These are phyloP conservation scores for Oreochromis niloticus DNA, from an alignment of 2,113 vertebrate species.

Conservation along the genomic window DNA sequence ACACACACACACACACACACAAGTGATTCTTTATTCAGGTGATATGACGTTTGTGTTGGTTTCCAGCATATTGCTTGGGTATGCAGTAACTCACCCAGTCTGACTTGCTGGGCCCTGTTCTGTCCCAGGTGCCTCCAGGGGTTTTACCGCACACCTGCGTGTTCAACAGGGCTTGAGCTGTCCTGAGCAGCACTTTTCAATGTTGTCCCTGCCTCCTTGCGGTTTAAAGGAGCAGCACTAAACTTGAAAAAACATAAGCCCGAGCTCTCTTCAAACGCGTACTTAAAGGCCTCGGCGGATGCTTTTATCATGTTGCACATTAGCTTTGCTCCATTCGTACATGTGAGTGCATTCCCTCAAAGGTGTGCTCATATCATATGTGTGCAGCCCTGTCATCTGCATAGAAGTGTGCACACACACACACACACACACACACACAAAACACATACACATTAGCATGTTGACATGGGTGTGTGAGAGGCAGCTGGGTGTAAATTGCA, in stretches of 20 bases:
- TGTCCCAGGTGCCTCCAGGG: conserved; percentile 49
- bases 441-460: conserved; percentile 62
- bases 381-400: conserved; percentile 67
- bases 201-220: conserved; percentile 49
- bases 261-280: conserved; percentile 18
- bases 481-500: conserved; percentile 66
- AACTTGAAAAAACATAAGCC: conserved; percentile 25
- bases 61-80: conserved; percentile 40
- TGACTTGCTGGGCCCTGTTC: conserved; percentile 66
- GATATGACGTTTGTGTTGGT: conserved; percentile 46
- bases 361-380: conserved; percentile 64
- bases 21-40: conserved; percentile 6
- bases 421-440: neutral
- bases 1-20: neutral
- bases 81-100: conserved; percentile 62
- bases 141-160: conserved; percentile 62
- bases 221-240: conserved; percentile 16
- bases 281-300: conserved; percentile 45
- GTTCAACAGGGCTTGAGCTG: conserved; percentile 21
- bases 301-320: conserved; percentile 63
- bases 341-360: conserved; percentile 54
- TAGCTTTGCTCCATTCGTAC: conserved; percentile 48
- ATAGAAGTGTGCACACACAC: neutral
- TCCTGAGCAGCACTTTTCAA: conserved; percentile 7
- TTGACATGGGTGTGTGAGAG: conserved; percentile 62